Base-by-base conservation (phyloP, 2,113 vertebrate species). In the Brienomyrus longianalis region DNA sequence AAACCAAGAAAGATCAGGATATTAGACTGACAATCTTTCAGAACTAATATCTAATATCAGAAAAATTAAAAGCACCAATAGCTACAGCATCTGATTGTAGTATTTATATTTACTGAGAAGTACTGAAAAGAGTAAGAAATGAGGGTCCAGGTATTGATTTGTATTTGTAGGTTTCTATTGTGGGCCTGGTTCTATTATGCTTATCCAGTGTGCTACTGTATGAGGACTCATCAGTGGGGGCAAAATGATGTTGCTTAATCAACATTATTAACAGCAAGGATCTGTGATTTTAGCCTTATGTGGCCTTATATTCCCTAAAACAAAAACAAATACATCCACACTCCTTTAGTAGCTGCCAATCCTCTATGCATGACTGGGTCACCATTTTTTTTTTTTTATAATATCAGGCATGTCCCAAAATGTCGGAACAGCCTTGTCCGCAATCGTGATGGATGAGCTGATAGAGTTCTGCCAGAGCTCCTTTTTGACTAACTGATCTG, bases 311-410 rank as follows among this genome's bases (percentile, higher is more conserved):
- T 87, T 91, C 87, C 88, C 85, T 84, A 91, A 89, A 70, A 70
- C 62, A 31, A 27, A 91, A 91, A 87, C 52, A 89, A 89, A 83
- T 83, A 83, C 74, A 83, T 84, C 62, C 19, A 84, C 90, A 83
- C 31, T 90, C 80, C 80, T 85, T 91, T 94, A 93, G 86, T 84
- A 45, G 85, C 66, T 89, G 90, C 83, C 62, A 83, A 66, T 92
- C 89, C 91, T 87, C 50, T 50, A 48, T 35, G 88, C 70, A 83
- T 87, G 89, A 87, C 88, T 88, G 89, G 87, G 51, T 62, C 70
- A 70, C 77, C 84, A 43, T 89, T 70, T 27, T 89, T 74, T 74
- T 70, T 88, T 88, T 85, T n/a, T 13, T 51, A 21, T 51, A 88
- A 89, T 88, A 84, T 62, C 84, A 54, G 56, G 15, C 59, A 23